Conservation (phyloP, 1,140 invertebrate genomes). For the Zaprionus inermis region DNA sequence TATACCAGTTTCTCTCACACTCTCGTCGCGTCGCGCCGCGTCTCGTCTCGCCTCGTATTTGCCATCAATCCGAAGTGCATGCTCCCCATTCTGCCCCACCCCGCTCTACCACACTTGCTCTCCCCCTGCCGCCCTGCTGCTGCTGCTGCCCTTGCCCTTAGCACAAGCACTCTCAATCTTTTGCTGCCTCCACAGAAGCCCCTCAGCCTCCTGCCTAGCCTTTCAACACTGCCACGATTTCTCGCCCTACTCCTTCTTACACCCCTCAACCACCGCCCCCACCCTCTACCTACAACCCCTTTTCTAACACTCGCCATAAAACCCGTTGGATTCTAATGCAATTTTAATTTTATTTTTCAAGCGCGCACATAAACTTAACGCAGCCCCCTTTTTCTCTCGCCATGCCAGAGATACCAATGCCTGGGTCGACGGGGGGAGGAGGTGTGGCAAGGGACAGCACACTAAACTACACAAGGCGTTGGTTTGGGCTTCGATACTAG, state of each 20-base stretch:
- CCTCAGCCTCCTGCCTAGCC: conserved; percentile 11
- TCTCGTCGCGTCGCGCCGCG: too few relatives aligned
- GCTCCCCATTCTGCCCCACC: too few relatives aligned
- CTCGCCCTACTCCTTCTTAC: conserved; percentile 10
- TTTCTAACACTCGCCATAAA: conserved; percentile 41
- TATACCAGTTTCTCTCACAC: conserved; percentile 59
- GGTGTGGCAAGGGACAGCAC: conserved; percentile 19
- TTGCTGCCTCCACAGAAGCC: not conserved
- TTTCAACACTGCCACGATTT: conserved; percentile 76
- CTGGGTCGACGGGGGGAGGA: not conserved
- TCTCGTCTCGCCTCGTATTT: conserved; percentile 49
- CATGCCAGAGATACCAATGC: conserved; percentile 29
- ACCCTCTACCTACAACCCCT: not conserved
- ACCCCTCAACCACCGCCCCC: not conserved
- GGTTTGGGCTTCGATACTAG: not conserved
- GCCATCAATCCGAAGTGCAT: conserved; percentile 67
- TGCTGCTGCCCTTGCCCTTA: not conserved
- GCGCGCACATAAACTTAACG: conserved; percentile 75
- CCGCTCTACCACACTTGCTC: too few relatives aligned
- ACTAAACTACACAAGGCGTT: conserved; percentile 40
- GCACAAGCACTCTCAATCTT: conserved; percentile 7
- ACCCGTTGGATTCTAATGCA: conserved; percentile 80
- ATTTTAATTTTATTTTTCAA: conserved; percentile 83
- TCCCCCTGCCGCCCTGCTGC: not conserved
- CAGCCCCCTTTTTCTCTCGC: not conserved